Evolutionary conservation across 2,797 vertebrate genomes (phyloP).

Genomic region (Fratercula arctica): DNA sequence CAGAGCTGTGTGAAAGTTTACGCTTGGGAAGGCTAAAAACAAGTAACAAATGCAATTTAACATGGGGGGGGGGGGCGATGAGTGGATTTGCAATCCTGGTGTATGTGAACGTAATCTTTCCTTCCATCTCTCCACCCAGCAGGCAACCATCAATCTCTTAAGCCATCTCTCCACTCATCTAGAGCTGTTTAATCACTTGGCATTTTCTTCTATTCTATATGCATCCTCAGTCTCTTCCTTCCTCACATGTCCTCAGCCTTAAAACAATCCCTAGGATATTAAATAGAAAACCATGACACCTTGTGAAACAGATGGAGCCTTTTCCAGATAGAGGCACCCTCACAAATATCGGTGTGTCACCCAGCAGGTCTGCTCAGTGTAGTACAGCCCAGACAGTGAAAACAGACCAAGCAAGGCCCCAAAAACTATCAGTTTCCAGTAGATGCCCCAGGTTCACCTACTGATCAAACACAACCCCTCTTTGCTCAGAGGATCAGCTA

Average conservation of each 20-base stretch:
- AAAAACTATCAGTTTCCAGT: neutral
- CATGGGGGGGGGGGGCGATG: neutral
- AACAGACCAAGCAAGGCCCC: neutral
- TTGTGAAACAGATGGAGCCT: constrained; percentile 38
- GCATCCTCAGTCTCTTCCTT: constrained; percentile 35
- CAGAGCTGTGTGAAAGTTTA: neutral
- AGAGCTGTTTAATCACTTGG: constrained; percentile 29
- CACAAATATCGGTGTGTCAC: neutral
- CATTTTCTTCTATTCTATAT: constrained; percentile 40
- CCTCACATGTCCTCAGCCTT: constrained; percentile 14
- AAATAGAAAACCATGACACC: constrained; percentile 61
- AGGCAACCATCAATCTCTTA: constrained; percentile 20
- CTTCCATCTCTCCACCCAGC: constrained; percentile 33
- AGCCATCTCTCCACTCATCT: constrained; percentile 26
- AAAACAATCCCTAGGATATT: constrained; percentile 40
- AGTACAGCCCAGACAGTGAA: neutral
- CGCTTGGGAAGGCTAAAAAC: neutral
- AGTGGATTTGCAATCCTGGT: neutral
- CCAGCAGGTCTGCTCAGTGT: neutral
- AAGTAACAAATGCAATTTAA: neutral
- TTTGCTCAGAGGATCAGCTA: constrained; percentile 31
- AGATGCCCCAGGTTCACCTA: neutral
- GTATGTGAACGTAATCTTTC: neutral
- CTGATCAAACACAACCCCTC: neutral
- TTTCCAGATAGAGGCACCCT: neutral